phyloP scores from a whole-genome alignment of 2,113 vertebrate species.

The Rhea americana region DNA sequence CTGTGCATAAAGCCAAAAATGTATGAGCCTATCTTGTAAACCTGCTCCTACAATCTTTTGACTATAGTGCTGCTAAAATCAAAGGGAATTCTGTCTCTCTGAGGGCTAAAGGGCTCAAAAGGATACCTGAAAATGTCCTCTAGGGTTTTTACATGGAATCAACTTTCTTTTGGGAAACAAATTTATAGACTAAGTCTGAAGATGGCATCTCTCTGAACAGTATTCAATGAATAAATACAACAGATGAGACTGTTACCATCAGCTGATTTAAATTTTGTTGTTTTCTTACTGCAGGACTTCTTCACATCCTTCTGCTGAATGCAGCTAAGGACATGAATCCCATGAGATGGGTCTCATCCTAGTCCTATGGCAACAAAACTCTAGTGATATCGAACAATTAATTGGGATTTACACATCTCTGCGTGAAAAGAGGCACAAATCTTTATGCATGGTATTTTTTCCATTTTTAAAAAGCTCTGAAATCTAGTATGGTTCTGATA shows the following conservation, averaged over 20 bases:
- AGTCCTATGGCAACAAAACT: neutral
- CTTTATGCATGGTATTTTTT: neutral
- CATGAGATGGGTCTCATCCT: neutral
- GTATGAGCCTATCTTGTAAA: fast-evolving
- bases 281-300: neutral
- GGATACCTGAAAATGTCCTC: neutral
- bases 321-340: neutral
- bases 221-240: neutral
- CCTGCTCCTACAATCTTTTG: neutral
- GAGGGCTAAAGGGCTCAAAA: neutral
- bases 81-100: neutral
- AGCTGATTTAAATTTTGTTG: neutral
- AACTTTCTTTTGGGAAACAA: neutral
- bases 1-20: neutral
- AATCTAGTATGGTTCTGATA: neutral
- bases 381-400: neutral
- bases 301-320: neutral
- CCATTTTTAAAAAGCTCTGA: neutral
- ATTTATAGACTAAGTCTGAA: neutral
- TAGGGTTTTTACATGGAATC: neutral
- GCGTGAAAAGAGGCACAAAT: neutral
- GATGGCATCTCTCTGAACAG: neutral
- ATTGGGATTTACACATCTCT: neutral
- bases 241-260: neutral
- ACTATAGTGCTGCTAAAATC: neutral